Percentiles rank a stretch among this genome's conserved stretches.
Evolutionary conservation across 2,113 vertebrate genomes (phyloP).

Genomic region (Xiphias gladius): DNA sequence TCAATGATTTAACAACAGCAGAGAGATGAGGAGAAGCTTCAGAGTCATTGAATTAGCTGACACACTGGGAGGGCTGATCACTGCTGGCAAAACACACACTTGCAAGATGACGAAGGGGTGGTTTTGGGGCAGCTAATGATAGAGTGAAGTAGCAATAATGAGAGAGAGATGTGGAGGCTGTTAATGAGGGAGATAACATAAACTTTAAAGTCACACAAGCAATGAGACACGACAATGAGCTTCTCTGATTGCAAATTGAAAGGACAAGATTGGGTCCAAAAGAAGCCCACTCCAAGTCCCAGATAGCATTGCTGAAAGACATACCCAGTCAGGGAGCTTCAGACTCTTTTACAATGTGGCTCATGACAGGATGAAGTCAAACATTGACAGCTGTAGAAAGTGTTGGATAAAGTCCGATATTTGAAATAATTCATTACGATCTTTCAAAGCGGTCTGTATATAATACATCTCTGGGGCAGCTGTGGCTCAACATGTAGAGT

Average conservation of each 20-base stretch:
- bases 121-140: not conserved
- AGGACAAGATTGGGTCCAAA: not conserved
- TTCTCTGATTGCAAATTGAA: not conserved
- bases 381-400: not conserved
- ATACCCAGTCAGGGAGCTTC: not conserved
- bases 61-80: slow-evolving; percentile 20
- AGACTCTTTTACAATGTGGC: not conserved
- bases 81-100: slow-evolving; percentile 28
- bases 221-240: not conserved
- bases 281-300: not conserved
- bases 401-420: not conserved
- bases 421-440: not conserved
- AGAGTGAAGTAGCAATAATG: not conserved
- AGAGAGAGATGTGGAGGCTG: not conserved
- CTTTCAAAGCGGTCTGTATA: not conserved
- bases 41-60: slow-evolving; percentile 36
- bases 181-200: not conserved
- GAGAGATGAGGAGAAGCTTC: slow-evolving; percentile 37
- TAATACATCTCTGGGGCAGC: not conserved
- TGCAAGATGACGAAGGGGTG: not conserved
- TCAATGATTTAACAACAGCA: slow-evolving; percentile 55
- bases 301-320: not conserved
- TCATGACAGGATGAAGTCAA: not conserved
- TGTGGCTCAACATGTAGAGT: not conserved
- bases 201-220: not conserved